A percentile compares a stretch with the other conserved stretches of the same genome.
phyloP scores from a whole-genome alignment of 35 echinoderm and acorn worm species.

The Lytechinus variegatus region DNA sequence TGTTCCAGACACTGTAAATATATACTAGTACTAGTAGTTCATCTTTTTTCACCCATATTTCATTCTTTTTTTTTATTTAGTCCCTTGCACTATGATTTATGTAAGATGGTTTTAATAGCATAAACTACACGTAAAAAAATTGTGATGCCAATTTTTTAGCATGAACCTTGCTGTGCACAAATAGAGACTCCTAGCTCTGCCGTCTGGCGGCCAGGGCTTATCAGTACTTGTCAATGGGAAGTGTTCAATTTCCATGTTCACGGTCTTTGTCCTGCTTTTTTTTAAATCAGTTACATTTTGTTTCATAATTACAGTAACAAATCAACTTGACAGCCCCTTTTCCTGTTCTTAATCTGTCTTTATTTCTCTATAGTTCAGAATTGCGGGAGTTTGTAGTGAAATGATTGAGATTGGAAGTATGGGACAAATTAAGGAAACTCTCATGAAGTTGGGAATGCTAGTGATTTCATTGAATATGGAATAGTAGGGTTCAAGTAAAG shows the following conservation, averaged over 20 bases:
- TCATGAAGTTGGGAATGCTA: neutral
- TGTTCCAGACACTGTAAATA: no score
- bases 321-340: slow-evolving; percentile 1
- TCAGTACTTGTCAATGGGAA: slow-evolving; percentile 5
- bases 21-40: no score
- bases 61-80: no score
- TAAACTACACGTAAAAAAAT: neutral
- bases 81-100: neutral
- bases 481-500: neutral
- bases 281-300: neutral
- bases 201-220: neutral
- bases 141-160: neutral
- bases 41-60: no score
- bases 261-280: neutral
- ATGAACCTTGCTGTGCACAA: neutral
- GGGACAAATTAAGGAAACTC: neutral
- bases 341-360: slow-evolving; percentile 13
- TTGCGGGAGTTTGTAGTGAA: neutral
- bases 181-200: neutral
- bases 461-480: neutral
- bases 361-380: neutral
- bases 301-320: neutral
- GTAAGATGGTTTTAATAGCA: neutral
- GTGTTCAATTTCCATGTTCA: neutral
- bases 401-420: neutral